Evolutionary conservation across 2,113 vertebrate genomes (phyloP).

Genomic region (Campylorhamphus procurvoides): DNA sequence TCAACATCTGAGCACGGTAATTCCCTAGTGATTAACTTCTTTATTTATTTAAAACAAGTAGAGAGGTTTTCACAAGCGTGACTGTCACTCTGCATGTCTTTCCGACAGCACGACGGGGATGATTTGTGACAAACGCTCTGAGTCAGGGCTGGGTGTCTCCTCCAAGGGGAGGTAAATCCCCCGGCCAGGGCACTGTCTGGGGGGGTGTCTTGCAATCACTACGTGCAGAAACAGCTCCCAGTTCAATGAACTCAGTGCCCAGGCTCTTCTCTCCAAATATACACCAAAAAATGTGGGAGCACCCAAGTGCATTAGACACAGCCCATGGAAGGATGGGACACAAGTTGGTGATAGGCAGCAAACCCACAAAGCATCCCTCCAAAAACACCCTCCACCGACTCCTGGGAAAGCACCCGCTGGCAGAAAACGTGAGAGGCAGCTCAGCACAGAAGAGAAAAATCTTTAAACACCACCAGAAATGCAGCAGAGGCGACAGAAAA

Average conservation of each 20-base stretch:
- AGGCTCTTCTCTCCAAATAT: neutral
- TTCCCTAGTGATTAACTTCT: constrained; percentile 50
- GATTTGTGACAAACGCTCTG: neutral
- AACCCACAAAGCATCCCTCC: neutral
- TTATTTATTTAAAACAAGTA: constrained; percentile 40
- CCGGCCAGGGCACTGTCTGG: neutral
- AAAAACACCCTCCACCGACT: fast-evolving
- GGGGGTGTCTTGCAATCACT: neutral
- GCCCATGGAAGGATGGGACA: neutral
- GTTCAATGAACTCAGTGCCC: neutral
- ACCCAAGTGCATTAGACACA: neutral
- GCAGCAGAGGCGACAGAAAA: neutral
- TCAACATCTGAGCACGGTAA: constrained; percentile 39
- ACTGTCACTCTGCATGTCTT: neutral
- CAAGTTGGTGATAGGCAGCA: neutral
- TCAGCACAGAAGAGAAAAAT: neutral
- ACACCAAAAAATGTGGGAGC: neutral
- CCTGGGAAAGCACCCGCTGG: neutral
- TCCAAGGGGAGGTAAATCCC: neutral
- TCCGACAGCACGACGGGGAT: neutral
- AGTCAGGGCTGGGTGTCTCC: neutral
- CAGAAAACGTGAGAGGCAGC: neutral
- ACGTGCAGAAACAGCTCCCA: neutral
- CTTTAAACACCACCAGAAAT: constrained; percentile 1
- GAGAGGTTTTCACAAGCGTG: neutral